phyloP scores from a whole-genome alignment of 2,113 vertebrate species.

The Clarias batrachus region DNA sequence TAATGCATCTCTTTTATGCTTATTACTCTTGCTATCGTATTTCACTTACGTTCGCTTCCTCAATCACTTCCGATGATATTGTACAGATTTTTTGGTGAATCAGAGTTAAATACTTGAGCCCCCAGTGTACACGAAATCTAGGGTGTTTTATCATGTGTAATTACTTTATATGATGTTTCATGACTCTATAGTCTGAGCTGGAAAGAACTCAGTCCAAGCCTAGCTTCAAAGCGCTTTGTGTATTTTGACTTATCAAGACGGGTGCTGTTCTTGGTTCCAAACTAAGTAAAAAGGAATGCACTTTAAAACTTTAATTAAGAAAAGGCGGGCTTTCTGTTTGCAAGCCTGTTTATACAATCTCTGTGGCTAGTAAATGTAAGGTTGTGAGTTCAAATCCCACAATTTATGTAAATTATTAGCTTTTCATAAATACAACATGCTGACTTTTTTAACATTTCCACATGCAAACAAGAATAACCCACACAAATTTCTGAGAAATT shows the following conservation, averaged over 20 bases:
- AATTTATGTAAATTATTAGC: not conserved
- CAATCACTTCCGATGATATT: not conserved
- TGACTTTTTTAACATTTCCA: not conserved
- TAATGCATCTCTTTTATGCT: not conserved
- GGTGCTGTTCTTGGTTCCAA: not conserved
- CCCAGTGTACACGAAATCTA: not conserved
- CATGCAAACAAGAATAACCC: not conserved
- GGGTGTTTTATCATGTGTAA: not conserved
- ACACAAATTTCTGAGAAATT: not conserved
- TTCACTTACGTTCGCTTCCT: not conserved
- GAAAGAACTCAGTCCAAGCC: not conserved
- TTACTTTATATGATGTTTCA: not conserved
- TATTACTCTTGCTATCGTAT: conserved; percentile 2
- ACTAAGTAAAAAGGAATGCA: not conserved
- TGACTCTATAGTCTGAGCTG: not conserved
- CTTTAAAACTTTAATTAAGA: not conserved
- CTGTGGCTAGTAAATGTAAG: too few relatives aligned
- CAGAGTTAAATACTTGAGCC: not conserved
- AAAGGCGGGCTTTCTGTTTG: not conserved
- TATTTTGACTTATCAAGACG: not conserved
- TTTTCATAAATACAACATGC: not conserved
- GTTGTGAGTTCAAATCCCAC: too few relatives aligned
- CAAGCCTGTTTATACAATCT: not conserved
- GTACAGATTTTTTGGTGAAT: not conserved
- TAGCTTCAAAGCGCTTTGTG: not conserved